Conservation (phyloP, 2,888 invertebrate genomes). For the Notodonta dromedarius region DNA sequence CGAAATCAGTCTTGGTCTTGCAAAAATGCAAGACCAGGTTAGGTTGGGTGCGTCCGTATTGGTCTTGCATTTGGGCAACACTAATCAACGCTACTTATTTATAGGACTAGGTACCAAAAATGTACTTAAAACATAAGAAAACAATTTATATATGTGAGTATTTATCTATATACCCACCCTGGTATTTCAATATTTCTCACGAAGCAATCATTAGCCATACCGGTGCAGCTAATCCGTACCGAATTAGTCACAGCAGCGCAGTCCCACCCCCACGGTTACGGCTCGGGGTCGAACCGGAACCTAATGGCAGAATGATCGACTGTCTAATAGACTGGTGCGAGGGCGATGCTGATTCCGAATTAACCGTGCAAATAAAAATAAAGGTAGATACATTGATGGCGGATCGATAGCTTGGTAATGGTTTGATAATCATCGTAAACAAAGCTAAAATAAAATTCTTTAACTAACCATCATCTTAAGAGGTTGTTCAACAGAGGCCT, state of each 20-base stretch:
- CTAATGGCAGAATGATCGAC: constrained; percentile 71
- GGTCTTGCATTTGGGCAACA: too few species aligned
- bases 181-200: constrained; percentile 45
- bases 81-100: too few species aligned
- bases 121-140: too few species aligned
- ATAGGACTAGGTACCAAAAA: too few species aligned
- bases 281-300: constrained; percentile 53
- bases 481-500: too few species aligned
- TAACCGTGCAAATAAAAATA: constrained; percentile 3
- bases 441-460: background rate
- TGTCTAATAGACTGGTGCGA: constrained; percentile 55
- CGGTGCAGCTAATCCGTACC: constrained; percentile 48
- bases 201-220: constrained; percentile 41
- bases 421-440: too few species aligned
- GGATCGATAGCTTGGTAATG: background rate
- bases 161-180: background rate
- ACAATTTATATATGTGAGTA: too few species aligned
- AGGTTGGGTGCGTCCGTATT: too few species aligned
- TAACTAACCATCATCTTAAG: background rate
- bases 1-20: too few species aligned
- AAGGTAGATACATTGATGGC: background rate
- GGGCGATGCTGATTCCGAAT: constrained; percentile 18
- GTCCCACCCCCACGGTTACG: constrained; percentile 62
- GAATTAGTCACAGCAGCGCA: constrained; percentile 50
- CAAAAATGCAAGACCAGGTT: too few species aligned